Evolutionary conservation across 2,113 vertebrate genomes (phyloP), one percentile per base, ranked within the genome.

Genomic region (Zingel zingel): DNA sequence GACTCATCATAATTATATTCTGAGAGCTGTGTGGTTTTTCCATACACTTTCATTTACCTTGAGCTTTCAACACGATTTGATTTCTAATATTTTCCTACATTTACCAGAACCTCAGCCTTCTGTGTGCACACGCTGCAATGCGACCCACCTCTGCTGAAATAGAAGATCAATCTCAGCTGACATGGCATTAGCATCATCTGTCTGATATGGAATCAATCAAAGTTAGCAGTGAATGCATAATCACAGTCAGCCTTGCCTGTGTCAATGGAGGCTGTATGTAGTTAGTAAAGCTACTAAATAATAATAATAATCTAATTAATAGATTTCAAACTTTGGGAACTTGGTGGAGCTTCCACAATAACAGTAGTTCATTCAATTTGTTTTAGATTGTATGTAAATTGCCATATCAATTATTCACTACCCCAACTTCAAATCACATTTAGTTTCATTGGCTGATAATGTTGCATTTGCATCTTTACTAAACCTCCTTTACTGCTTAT

Each of bases 21-120:
- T 77, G 39, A 85, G 82, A 80, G 64, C 56, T 7, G 33, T 6
- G 59, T 48, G 90, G 90, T 86, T 93, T 93, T 91, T 87, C 75
- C 27, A 81, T 62, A 53, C 21, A 0, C 76, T 85, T 59, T 91
- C 81, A 90, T 92, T 86, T 79, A 58, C 7, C 10, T 74, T 61
- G 27, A 61, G 66, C 57, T 66, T 64, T 56, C 65, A 63, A 53
- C 77, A 75, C 25, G 0, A 63, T 77, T 90, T 74, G 0, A 63
- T 77, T 90, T 74, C 61, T 81, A 64, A 86, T 69, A 66, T 77
- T 43, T 73, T 47, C 65, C 82, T 50, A 51, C 77, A 62, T 83
- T 86, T 53, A 71, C 47, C 84, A 82, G 66, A 78, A 59, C 54
- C 57, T 36, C 58, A 30, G 33, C 50, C 43, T n/a, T 68, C 64